A percentile compares a stretch with the other conserved stretches of the same genome.
These are phyloP conservation scores for Xanthia icteritia DNA, from an alignment of 2,888 invertebrate genomes.

Conservation along the genomic window DNA sequence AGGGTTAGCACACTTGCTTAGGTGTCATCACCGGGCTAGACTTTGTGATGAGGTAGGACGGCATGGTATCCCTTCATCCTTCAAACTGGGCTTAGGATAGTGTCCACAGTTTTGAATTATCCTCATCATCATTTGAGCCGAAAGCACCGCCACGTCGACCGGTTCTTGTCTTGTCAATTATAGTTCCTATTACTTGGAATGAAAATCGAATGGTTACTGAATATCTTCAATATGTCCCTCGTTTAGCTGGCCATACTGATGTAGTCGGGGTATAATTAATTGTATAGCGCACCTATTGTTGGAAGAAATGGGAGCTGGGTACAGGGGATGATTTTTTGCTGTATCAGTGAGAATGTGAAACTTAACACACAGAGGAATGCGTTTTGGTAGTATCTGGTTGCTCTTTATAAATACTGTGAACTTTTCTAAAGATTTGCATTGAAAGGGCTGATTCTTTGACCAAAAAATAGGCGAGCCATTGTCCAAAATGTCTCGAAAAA, in stretches of 20 bases:
- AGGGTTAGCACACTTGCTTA: not conserved
- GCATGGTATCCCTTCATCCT: no score
- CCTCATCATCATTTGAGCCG: no score
- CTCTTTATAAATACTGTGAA: not conserved
- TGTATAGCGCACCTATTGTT: not conserved
- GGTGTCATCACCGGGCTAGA: not conserved
- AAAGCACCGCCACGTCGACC: no score
- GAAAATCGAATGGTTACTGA: not conserved
- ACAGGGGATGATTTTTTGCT: not conserved
- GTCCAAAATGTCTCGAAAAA: no score
- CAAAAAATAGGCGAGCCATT: no score
- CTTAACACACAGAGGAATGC: not conserved
- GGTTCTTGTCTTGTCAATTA: no score
- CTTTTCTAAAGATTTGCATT: not conserved
- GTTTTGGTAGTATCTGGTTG: not conserved
- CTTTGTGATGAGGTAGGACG: not conserved
- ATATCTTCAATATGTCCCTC: not conserved
- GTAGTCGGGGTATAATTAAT: constrained; percentile 47
- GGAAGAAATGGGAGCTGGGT: not conserved
- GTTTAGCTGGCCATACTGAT: not conserved
- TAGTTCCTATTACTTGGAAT: not conserved
- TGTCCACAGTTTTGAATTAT: not conserved
- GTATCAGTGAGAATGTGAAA: not conserved
- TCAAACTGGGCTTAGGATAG: not conserved
- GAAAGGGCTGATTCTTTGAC: no score